Evolutionary conservation across 2,888 invertebrate genomes (phyloP), one percentile per base, ranked within the genome.

Genomic region (Sthenelais limicola): DNA sequence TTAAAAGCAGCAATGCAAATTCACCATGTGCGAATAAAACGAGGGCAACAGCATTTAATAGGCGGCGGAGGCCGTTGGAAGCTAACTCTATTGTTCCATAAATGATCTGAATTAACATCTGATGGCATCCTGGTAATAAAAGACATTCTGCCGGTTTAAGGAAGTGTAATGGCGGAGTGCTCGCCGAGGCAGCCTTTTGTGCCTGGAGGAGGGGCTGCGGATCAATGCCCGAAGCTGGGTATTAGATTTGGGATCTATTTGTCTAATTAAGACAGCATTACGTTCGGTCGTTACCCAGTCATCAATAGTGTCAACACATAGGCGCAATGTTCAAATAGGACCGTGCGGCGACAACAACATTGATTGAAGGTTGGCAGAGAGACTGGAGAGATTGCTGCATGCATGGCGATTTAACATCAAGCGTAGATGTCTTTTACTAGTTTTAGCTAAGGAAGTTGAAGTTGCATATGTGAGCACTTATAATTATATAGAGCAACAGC

Each of bases 1-100:
- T n/a, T n/a, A n/a, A n/a, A n/a, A n/a, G n/a, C n/a, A n/a, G n/a
- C n/a, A n/a, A n/a, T n/a, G n/a, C n/a, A n/a, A n/a, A n/a, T n/a
- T n/a, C n/a, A n/a, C n/a, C n/a, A n/a, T n/a, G n/a, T n/a, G n/a
- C n/a, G n/a, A n/a, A n/a, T n/a, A n/a, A n/a, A n/a, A n/a, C n/a
- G n/a, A n/a, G n/a, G n/a, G n/a, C n/a, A n/a, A n/a, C n/a, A n/a
- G n/a, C n/a, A n/a, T n/a, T n/a, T n/a, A n/a, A n/a, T n/a, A n/a
- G n/a, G n/a, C n/a, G n/a, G n/a, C n/a, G n/a, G n/a, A n/a, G n/a
- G n/a, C n/a, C n/a, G n/a, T n/a, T n/a, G n/a, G 38, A 43, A 35
- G 38, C 62, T 38, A 62, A 35, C 62, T n/a, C 62, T 38, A 62
- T 62, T 62, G 62, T 62, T n/a, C 38, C 62, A 62, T 43, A 62